phyloP scores from a whole-genome alignment of 1,140 invertebrate genomes.

The Drosophila quadrilineata region DNA sequence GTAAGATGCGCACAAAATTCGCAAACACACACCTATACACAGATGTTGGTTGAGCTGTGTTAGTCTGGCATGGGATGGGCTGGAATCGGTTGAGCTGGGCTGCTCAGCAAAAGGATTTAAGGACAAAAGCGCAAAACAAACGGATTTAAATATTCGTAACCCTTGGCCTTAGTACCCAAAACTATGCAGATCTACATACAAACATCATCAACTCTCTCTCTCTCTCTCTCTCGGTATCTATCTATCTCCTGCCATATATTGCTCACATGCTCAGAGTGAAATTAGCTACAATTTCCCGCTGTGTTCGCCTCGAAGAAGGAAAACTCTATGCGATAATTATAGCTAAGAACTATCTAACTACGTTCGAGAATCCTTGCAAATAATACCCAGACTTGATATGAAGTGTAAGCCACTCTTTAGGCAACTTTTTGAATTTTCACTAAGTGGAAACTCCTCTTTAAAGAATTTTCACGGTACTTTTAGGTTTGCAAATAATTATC shows the following conservation, averaged over 20 bases:
- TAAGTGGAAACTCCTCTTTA: too few relatives aligned
- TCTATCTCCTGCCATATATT: not conserved
- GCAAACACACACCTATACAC: slow-evolving; percentile 26
- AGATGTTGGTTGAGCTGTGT: not conserved
- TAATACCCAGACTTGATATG: not conserved
- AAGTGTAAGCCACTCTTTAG: too few relatives aligned
- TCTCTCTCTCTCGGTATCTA: not conserved
- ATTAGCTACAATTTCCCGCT: slow-evolving; percentile 5
- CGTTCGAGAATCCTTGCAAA: too few relatives aligned
- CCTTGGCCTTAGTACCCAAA: slow-evolving; percentile 41
- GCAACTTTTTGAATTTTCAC: too few relatives aligned
- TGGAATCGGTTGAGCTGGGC: too few relatives aligned
- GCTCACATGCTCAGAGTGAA: not conserved
- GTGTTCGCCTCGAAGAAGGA: slow-evolving; percentile 28
- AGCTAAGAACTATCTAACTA: too few relatives aligned
- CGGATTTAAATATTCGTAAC: slow-evolving; percentile 71
- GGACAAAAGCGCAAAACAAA: slow-evolving; percentile 68
- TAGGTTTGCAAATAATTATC: too few relatives aligned
- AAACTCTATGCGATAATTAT: slow-evolving; percentile 39
- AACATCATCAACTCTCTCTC: not conserved
- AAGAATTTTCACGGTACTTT: too few relatives aligned
- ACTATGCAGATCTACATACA: not conserved
- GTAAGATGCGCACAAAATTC: slow-evolving; percentile 51
- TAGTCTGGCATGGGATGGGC: too few relatives aligned
- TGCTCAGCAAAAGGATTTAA: slow-evolving; percentile 63